phyloP scores from a whole-genome alignment of 2,888 invertebrate genomes.

The Thecocarcelia acutangulata region DNA sequence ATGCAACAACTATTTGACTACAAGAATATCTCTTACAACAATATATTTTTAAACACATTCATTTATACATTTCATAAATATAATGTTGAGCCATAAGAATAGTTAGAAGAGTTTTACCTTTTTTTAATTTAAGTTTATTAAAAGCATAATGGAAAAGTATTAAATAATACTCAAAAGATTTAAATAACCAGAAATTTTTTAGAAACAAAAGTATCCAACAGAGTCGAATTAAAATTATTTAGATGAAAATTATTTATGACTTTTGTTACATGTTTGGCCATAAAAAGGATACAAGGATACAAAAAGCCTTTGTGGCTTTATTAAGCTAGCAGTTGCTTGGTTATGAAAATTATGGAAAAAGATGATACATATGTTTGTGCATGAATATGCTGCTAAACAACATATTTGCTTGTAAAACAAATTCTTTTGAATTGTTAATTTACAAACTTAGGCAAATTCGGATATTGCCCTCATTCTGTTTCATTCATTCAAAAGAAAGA shows the following conservation, averaged over 20 bases:
- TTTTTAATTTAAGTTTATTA: neutral
- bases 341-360: too few species aligned
- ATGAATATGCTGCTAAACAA: too few species aligned
- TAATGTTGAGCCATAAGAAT: neutral
- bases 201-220: slow-evolving; percentile 24
- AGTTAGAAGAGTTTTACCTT: neutral
- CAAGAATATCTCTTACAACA: slow-evolving; percentile 31
- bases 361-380: too few species aligned
- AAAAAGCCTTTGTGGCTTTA: too few species aligned
- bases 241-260: too few species aligned
- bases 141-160: slow-evolving; percentile 2
- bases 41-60: slow-evolving; percentile 24
- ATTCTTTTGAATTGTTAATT: too few species aligned
- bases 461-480: too few species aligned
- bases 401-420: too few species aligned
- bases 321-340: too few species aligned
- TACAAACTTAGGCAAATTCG: too few species aligned
- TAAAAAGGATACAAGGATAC: neutral
- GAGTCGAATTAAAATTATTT: slow-evolving; percentile 1
- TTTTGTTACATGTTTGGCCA: too few species aligned
- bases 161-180: slow-evolving; percentile 39
- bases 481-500: too few species aligned
- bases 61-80: neutral
- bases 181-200: slow-evolving; percentile 30
- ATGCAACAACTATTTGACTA: neutral